phyloP scores from a whole-genome alignment of 1,140 invertebrate genomes.

The Drosophila albomicans region DNA sequence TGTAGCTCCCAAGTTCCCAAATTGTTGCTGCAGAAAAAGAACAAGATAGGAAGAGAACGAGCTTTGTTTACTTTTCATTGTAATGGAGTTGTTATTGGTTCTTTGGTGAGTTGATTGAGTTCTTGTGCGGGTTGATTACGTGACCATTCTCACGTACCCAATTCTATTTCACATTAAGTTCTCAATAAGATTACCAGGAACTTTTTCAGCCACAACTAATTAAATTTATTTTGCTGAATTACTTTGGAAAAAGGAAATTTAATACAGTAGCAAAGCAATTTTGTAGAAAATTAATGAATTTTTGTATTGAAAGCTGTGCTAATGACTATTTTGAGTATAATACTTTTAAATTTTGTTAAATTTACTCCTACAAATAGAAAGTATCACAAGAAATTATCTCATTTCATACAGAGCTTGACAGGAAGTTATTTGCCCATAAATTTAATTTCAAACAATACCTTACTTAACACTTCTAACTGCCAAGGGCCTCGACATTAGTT shows the following conservation, averaged over 20 bases:
- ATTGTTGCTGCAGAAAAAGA: background rate
- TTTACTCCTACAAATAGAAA: too few relatives aligned
- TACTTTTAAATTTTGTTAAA: too few relatives aligned
- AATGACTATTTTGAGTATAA: too few relatives aligned
- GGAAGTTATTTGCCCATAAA: background rate
- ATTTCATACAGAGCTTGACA: too few relatives aligned
- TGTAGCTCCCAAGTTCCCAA: slow-evolving; percentile 38
- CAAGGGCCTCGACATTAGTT: background rate
- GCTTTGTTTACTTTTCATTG: slow-evolving; percentile 23
- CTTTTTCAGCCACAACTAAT: background rate
- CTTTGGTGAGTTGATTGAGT: slow-evolving; percentile 16
- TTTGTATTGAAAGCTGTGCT: too few relatives aligned
- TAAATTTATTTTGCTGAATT: background rate
- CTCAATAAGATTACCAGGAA: background rate
- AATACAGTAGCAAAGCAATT: background rate
- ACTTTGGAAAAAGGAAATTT: background rate
- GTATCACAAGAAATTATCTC: too few relatives aligned
- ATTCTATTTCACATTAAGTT: slow-evolving; percentile 1
- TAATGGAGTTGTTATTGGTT: slow-evolving; percentile 19
- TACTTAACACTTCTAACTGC: background rate
- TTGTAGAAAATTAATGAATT: background rate
- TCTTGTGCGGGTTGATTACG: slow-evolving; percentile 35
- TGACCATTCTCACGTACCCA: slow-evolving; percentile 40
- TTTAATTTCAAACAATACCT: background rate
- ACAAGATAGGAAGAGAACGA: background rate